Conservation (phyloP, 2,797 vertebrate genomes). For the Fistularia tabacaria region DNA sequence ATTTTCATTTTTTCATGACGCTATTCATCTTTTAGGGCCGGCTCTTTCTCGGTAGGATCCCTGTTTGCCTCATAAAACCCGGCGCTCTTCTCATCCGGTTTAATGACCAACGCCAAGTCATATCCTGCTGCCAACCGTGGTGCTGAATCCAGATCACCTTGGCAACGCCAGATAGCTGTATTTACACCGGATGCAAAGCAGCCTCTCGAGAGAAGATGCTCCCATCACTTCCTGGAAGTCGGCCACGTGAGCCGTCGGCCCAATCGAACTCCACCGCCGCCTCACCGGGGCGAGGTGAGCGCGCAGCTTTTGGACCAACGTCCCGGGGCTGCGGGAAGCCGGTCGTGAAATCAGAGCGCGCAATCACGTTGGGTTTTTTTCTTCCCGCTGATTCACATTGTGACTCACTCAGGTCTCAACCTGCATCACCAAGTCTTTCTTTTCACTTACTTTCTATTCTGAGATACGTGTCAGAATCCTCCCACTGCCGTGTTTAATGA, state of each 20-base stretch:
- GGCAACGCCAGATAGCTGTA: slow-evolving; percentile 30
- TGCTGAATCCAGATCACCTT: slow-evolving; percentile 43
- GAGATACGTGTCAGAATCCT: no score
- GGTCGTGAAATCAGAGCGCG: slow-evolving; percentile 7
- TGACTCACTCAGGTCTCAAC: slow-evolving; percentile 40
- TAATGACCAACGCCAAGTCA: slow-evolving; percentile 52
- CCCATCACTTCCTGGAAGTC: slow-evolving; percentile 48
- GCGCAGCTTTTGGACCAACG: slow-evolving; percentile 25
- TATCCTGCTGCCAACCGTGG: slow-evolving; percentile 39
- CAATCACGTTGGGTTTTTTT: slow-evolving; percentile 21
- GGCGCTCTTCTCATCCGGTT: slow-evolving; percentile 17
- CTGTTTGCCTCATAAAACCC: slow-evolving; percentile 20
- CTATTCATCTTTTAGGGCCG: not conserved
- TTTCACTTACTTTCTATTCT: slow-evolving; percentile 7
- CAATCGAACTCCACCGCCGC: slow-evolving; percentile 26
- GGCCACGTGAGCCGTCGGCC: slow-evolving; percentile 13
- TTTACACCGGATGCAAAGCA: slow-evolving; percentile 43
- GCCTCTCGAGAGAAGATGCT: slow-evolving; percentile 21
- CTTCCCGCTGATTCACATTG: slow-evolving; percentile 42
- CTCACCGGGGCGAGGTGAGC: slow-evolving; percentile 4
- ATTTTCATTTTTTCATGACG: no score
- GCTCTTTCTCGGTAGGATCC: slow-evolving; percentile 28
- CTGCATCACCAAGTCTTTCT: slow-evolving; percentile 8
- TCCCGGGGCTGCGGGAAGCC: no score
- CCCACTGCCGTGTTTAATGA: no score